Conservation (phyloP, 1,140 invertebrate species). For the Danaus plexippus region DNA sequence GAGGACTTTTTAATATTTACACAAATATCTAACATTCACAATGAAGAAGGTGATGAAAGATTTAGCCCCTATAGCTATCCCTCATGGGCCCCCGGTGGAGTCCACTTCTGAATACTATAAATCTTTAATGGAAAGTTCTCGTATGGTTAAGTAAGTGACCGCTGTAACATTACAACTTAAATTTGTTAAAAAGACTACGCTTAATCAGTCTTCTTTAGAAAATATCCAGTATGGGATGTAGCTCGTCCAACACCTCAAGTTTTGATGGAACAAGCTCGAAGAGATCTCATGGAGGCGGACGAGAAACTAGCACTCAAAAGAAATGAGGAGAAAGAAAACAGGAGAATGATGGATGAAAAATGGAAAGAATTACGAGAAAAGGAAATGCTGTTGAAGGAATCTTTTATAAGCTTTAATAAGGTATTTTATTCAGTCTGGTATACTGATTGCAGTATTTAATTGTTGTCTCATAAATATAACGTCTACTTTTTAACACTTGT, state of each 20-base stretch:
- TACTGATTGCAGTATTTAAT: too few relatives aligned
- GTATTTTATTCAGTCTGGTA: slow-evolving; percentile 18
- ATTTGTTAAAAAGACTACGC: background rate
- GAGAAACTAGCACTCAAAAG: slow-evolving; percentile 61
- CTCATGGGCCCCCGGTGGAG: slow-evolving; percentile 65
- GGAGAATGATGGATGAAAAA: slow-evolving; percentile 60
- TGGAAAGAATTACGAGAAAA: slow-evolving; percentile 70
- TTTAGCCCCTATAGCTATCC: slow-evolving; percentile 63
- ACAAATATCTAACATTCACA: slow-evolving; percentile 1
- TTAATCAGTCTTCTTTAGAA: slow-evolving; percentile 38
- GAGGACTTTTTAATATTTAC: background rate
- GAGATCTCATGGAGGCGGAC: slow-evolving; percentile 66
- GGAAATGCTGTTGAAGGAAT: slow-evolving; percentile 66
- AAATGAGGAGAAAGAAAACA: slow-evolving; percentile 47
- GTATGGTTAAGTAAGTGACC: slow-evolving; percentile 53
- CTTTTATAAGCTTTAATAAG: slow-evolving; percentile 74
- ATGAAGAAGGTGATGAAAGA: slow-evolving; percentile 60
- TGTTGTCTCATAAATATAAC: too few relatives aligned
- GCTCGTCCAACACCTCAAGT: slow-evolving; percentile 69
- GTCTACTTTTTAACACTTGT: too few relatives aligned
- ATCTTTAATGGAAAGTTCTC: slow-evolving; percentile 57
- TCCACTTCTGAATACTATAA: slow-evolving; percentile 62
- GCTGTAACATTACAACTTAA: background rate
- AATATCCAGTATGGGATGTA: slow-evolving; percentile 74
- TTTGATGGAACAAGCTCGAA: slow-evolving; percentile 64